phyloP scores from a whole-genome alignment of 2,888 invertebrate species.

The Imbricaverruca yamaguchii region DNA sequence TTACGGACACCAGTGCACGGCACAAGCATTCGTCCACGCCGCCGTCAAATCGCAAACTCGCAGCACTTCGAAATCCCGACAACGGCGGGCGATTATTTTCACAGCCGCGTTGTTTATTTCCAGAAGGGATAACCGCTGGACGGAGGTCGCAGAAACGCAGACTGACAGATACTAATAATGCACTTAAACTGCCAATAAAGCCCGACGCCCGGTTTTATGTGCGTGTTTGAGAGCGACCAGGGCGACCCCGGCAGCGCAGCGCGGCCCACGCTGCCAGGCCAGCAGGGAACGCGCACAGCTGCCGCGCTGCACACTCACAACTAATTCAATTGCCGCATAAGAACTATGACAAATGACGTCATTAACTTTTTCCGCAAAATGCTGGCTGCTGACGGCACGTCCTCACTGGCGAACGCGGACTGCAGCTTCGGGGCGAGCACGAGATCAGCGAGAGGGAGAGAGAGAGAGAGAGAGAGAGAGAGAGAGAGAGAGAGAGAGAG shows the following conservation, averaged over 20 bases:
- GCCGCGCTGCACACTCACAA: not conserved
- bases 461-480: not conserved
- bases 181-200: constrained; percentile 21
- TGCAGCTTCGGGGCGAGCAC: no score
- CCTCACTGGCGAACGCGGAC: not conserved
- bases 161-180: constrained; percentile 20
- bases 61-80: no score
- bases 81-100: constrained; percentile 1
- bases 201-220: not conserved
- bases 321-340: constrained; percentile 6
- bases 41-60: no score
- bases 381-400: not conserved
- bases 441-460: not conserved
- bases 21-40: no score
- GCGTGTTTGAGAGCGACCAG: not conserved
- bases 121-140: not conserved
- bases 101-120: constrained; percentile 7
- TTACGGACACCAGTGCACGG: no score
- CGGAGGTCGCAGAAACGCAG: not conserved
- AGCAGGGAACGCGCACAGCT: not conserved
- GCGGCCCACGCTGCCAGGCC: not conserved
- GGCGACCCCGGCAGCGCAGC: not conserved
- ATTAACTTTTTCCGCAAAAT: constrained; percentile 7
- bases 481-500: not conserved
- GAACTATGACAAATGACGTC: constrained; percentile 18